phyloP scores from a whole-genome alignment of 2,113 vertebrate species.

The Noctilio leporinus region DNA sequence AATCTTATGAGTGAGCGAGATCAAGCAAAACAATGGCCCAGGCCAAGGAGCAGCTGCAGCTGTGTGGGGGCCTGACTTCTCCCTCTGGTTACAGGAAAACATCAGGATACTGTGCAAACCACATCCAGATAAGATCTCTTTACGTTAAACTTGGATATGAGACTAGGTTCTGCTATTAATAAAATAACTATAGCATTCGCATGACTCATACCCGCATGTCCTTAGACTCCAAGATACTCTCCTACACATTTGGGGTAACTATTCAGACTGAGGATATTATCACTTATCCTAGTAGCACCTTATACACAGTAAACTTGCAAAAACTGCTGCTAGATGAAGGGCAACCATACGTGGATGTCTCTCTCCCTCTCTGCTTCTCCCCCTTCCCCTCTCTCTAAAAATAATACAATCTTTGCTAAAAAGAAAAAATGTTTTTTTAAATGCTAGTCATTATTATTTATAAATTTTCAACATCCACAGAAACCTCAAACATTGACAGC shows the following conservation, averaged over 20 bases:
- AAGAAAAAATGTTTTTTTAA: too few relatives aligned
- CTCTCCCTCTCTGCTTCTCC: too few relatives aligned
- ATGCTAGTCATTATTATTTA: too few relatives aligned
- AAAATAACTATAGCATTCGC: not conserved
- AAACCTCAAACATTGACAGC: not conserved
- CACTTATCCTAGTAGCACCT: not conserved
- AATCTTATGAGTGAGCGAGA: slow-evolving; percentile 11
- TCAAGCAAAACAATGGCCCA: slow-evolving; percentile 28
- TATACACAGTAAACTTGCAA: not conserved
- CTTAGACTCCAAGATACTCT: not conserved
- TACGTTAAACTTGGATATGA: not conserved
- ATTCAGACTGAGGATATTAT: not conserved
- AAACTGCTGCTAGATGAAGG: too few relatives aligned
- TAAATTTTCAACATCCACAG: not conserved
- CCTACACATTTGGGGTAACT: not conserved
- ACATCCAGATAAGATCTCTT: not conserved
- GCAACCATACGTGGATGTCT: too few relatives aligned
- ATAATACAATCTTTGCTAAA: too few relatives aligned
- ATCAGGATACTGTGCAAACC: not conserved
- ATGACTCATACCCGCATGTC: not conserved
- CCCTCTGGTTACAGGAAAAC: slow-evolving; percentile 12
- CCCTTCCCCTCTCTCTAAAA: too few relatives aligned
- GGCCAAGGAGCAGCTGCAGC: not conserved
- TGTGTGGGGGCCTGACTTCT: not conserved
- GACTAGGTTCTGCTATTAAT: not conserved